phyloP scores from a whole-genome alignment of 2,113 vertebrate genomes.

The Nerophis ophidion region DNA sequence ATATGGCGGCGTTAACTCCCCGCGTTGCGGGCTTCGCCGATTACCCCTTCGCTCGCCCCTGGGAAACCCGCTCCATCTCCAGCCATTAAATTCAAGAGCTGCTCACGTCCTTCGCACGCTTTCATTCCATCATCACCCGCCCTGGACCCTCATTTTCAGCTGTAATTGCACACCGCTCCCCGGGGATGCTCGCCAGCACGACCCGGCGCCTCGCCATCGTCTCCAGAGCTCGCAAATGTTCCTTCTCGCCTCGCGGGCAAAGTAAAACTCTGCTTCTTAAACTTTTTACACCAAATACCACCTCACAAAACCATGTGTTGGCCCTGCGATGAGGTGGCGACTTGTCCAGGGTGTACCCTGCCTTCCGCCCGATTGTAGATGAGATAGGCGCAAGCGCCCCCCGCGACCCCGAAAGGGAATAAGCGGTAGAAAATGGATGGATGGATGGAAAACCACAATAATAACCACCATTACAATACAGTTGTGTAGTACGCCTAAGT shows the following conservation, averaged over 20 bases:
- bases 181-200: conserved; percentile 53
- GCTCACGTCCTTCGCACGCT: conserved; percentile 40
- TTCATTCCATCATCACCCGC: conserved; percentile 20
- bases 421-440: no score
- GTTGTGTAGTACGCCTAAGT: no score
- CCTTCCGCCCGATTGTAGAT: no score
- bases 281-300: no score
- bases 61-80: conserved; percentile 46
- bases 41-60: conserved; percentile 14
- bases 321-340: no score
- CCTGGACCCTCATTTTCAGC: conserved; percentile 61
- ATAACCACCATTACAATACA: no score
- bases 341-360: no score
- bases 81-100: conserved; percentile 65
- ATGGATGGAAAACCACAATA: no score
- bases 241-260: conserved; percentile 26
- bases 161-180: conserved; percentile 67
- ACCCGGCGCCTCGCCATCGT: conserved; percentile 35
- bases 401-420: no score
- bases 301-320: no score
- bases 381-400: no score
- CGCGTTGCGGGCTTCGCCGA: neutral
- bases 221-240: conserved; percentile 25
- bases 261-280: neutral
- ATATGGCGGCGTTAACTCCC: neutral